Percentiles rank a stretch among this genome's conserved stretches.
These are phyloP conservation scores for Caenorhabditis auriculariae DNA, from an alignment of 2,888 invertebrate genomes.

Conservation along the genomic window DNA sequence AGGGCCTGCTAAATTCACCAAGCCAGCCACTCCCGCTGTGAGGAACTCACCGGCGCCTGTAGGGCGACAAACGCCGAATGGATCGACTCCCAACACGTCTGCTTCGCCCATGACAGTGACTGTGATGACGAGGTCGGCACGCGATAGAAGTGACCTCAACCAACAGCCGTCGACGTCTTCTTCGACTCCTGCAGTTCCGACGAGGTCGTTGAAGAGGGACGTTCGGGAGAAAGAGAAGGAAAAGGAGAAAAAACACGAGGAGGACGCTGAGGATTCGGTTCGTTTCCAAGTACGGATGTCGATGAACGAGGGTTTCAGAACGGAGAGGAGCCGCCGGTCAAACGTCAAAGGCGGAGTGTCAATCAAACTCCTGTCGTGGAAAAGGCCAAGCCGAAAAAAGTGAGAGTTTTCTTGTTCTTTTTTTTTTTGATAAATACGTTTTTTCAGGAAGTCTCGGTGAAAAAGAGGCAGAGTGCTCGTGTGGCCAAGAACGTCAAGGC, in stretches of 20 bases:
- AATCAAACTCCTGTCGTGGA: background rate
- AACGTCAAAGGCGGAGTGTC: background rate
- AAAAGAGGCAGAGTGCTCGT: constrained; percentile 4
- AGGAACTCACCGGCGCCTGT: too few species aligned
- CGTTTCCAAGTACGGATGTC: background rate
- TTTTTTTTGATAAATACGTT: background rate
- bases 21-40: too few species aligned
- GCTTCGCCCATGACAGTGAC: too few species aligned
- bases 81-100: too few species aligned
- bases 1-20: too few species aligned
- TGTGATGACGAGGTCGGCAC: background rate
- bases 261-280: background rate
- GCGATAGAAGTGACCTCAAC: background rate
- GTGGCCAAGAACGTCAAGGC: constrained; percentile 8
- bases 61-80: too few species aligned
- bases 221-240: background rate
- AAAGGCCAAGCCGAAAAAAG: constrained; percentile 4
- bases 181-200: background rate
- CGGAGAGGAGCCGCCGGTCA: background rate
- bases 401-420: background rate
- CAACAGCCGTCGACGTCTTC: background rate
- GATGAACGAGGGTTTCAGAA: background rate
- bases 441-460: constrained; percentile 2
- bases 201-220: background rate
- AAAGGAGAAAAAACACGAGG: background rate